Percentiles rank a stretch among this genome's conserved stretches.
Evolutionary conservation across 2,797 vertebrate genomes (phyloP).

Genomic region (Spinibarbus caldwelli): DNA sequence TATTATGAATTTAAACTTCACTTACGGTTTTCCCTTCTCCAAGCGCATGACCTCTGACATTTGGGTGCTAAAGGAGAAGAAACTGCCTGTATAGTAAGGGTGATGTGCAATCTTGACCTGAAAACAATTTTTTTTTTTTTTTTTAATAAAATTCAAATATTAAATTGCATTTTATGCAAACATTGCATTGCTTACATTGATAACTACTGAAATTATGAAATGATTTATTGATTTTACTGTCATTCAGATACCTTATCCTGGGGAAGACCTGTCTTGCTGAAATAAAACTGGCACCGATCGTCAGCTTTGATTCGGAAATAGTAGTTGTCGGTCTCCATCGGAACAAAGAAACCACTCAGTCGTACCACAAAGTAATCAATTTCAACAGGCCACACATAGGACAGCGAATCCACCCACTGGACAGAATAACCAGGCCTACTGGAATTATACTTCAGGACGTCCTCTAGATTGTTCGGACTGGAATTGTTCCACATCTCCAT

Average conservation of each 20-base stretch:
- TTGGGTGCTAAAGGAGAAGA: slow-evolving; percentile 65
- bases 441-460: slow-evolving; percentile 72
- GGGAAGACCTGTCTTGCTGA: slow-evolving; percentile 80
- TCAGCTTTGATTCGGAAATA: slow-evolving; percentile 78
- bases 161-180: background rate
- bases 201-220: background rate
- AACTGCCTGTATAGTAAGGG: slow-evolving; percentile 39
- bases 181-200: background rate
- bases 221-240: background rate
- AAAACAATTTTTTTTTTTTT: no score
- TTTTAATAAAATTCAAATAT: background rate
- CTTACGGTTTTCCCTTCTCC: slow-evolving; percentile 81
- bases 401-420: slow-evolving; percentile 77
- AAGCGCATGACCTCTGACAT: slow-evolving; percentile 73
- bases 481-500: slow-evolving; percentile 82
- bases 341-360: slow-evolving; percentile 81
- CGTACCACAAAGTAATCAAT: slow-evolving; percentile 67
- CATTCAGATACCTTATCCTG: slow-evolving; percentile 77
- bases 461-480: slow-evolving; percentile 59
- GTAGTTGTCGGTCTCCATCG: slow-evolving; percentile 77
- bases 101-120: slow-evolving; percentile 79
- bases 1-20: background rate
- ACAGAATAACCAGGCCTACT: slow-evolving; percentile 73
- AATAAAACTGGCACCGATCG: slow-evolving; percentile 78
- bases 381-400: slow-evolving; percentile 57